phyloP scores from a whole-genome alignment of 1,140 invertebrate species.

The Drosophila funebris region DNA sequence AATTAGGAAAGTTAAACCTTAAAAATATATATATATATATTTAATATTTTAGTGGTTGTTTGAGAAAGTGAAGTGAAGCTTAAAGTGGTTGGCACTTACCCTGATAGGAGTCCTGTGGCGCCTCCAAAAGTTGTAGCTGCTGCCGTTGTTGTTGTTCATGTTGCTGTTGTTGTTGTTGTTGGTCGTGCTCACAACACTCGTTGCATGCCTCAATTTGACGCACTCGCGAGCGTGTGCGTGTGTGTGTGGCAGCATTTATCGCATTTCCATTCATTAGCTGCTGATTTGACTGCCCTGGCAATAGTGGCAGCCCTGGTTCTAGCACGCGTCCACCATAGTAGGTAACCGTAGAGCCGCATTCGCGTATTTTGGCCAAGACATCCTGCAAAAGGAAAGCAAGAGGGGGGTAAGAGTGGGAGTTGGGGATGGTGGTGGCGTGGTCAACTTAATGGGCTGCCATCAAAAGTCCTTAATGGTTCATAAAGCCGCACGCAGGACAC shows the following conservation, averaged over 20 bases:
- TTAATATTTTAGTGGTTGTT: not conserved
- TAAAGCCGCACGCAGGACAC: conserved; percentile 54
- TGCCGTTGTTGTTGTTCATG: conserved; percentile 50
- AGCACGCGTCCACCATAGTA: conserved; percentile 94
- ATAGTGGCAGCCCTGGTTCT: conserved; percentile 85
- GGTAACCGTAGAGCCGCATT: conserved; percentile 92
- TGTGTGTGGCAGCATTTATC: conserved; percentile 7
- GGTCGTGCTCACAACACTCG: conserved; percentile 44
- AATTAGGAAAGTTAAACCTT: not conserved
- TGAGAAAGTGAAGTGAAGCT: not conserved
- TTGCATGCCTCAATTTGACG: conserved; percentile 73
- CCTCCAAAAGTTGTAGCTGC: conserved; percentile 7
- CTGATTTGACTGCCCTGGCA: conserved; percentile 16
- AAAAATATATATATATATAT: not conserved
- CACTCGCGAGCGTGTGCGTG: conserved; percentile 54
- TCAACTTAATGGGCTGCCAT: conserved; percentile 39
- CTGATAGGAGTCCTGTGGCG: conserved; percentile 66
- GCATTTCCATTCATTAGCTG: conserved; percentile 36
- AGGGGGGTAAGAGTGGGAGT: not conserved
- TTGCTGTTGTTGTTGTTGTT: conserved; percentile 49
- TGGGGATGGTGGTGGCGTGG: conserved; percentile 2
- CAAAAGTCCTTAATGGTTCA: conserved; percentile 56
- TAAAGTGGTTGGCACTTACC: conserved; percentile 30
- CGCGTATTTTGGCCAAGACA: conserved; percentile 93
- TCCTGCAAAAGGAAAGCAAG: conserved; percentile 86